Conservation (phyloP, 1,140 invertebrate genomes). For the Globodera ellingtonae region DNA sequence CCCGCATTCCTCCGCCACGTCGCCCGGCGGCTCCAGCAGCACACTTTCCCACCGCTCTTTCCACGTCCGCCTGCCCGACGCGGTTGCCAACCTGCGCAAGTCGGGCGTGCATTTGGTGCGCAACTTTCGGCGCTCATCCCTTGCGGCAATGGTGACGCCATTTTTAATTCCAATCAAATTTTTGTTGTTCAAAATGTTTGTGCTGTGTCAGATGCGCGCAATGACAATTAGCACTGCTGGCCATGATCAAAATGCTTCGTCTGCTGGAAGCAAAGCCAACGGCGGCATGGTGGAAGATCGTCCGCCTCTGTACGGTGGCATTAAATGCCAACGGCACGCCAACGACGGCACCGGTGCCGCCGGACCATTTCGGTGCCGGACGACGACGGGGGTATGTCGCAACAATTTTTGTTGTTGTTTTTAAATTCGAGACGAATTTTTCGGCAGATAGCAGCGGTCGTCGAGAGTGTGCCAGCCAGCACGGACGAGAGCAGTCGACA, state of each 20-base stretch:
- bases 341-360: background rate
- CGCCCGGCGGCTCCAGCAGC: slow-evolving; percentile 13
- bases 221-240: background rate
- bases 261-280: background rate
- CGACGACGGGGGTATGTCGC: background rate
- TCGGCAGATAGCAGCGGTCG: too few species aligned
- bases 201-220: slow-evolving; percentile 5
- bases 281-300: background rate
- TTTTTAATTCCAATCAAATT: background rate
- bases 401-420: background rate
- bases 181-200: too few species aligned
- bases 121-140: slow-evolving; percentile 23
- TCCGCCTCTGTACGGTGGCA: background rate
- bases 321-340: background rate
- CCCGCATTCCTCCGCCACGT: slow-evolving; percentile 4
- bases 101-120: slow-evolving; percentile 22
- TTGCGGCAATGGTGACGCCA: slow-evolving; percentile 5
- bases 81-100: slow-evolving; percentile 13
- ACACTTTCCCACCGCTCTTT: slow-evolving; percentile 12
- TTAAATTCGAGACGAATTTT: too few species aligned
- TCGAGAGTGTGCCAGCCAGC: background rate
- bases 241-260: background rate
- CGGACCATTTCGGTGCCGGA: background rate
- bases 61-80: slow-evolving; percentile 13
- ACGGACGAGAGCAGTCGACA: background rate